Conservation (phyloP, 1,140 invertebrate genomes). For the Copidosoma floridanum region DNA sequence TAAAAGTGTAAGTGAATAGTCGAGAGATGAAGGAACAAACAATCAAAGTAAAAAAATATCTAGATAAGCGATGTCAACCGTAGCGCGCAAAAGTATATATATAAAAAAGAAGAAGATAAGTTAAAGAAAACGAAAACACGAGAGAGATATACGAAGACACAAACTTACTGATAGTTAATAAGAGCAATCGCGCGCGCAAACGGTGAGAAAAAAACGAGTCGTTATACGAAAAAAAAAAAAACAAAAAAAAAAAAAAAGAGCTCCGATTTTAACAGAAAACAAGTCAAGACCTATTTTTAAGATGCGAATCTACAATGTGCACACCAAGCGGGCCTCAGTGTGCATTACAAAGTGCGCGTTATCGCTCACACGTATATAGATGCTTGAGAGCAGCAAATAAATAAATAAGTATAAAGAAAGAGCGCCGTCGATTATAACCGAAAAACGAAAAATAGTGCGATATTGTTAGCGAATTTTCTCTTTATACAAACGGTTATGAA, state of each 20-base stretch:
- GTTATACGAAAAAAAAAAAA: slow-evolving; percentile 11
- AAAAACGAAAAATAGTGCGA: not conserved
- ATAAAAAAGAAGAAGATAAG: too few species aligned
- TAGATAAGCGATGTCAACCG: too few species aligned
- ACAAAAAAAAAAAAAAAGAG: slow-evolving; percentile 22
- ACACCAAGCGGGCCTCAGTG: slow-evolving; percentile 58
- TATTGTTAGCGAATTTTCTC: not conserved
- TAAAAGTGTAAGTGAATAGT: too few species aligned
- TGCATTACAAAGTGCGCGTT: slow-evolving; percentile 11
- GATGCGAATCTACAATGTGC: slow-evolving; percentile 57
- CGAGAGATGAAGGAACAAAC: too few species aligned
- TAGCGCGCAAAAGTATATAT: too few species aligned
- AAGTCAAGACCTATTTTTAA: slow-evolving; percentile 56
- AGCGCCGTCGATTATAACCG: not conserved
- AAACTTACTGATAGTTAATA: slow-evolving; percentile 5
- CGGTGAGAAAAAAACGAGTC: not conserved
- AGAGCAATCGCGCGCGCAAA: not conserved
- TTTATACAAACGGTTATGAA: too few species aligned
- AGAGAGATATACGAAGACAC: slow-evolving; percentile 3
- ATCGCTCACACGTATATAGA: too few species aligned
- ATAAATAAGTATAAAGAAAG: too few species aligned
- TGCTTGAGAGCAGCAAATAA: slow-evolving; percentile 1
- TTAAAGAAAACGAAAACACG: slow-evolving; percentile 7
- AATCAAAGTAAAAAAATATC: too few species aligned
- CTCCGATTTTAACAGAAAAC: slow-evolving; percentile 35